A percentile compares a stretch with the other conserved stretches of the same genome.
Conservation (phyloP, 2,888 invertebrate species). For the Oscheius sp. region DNA sequence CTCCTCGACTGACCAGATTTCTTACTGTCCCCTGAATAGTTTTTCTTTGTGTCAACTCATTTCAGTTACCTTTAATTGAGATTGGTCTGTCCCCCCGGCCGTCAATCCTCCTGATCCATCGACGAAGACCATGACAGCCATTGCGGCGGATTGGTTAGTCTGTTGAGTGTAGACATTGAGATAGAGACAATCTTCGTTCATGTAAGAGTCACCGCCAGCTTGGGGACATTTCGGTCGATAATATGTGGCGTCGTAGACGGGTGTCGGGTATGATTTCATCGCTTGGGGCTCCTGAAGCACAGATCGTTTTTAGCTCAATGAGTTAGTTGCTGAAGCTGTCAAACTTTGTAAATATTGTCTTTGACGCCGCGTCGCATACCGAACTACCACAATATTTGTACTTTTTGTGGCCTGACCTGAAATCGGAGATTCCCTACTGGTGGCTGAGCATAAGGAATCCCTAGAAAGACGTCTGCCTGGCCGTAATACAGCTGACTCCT, state of each 20-base stretch:
- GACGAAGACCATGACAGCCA: slow-evolving; percentile 61
- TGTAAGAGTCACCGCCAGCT: slow-evolving; percentile 38
- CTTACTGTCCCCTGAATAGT: slow-evolving; percentile 14
- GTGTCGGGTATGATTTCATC: slow-evolving; percentile 34
- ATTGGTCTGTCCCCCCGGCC: slow-evolving; percentile 52
- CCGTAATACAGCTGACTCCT: slow-evolving; percentile 56
- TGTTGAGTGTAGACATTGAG: slow-evolving; percentile 61
- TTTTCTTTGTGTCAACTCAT: not conserved
- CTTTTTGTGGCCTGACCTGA: slow-evolving; percentile 34
- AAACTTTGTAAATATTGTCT: slow-evolving; percentile 29
- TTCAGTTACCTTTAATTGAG: slow-evolving; percentile 45
- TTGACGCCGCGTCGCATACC: slow-evolving; percentile 1
- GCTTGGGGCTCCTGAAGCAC: slow-evolving; percentile 20
- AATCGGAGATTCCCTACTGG: slow-evolving; percentile 58
- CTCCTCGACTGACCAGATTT: slow-evolving; percentile 56
- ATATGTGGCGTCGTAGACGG: slow-evolving; percentile 59
- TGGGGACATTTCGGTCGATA: slow-evolving; percentile 62
- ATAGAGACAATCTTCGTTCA: slow-evolving; percentile 64
- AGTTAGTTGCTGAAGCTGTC: slow-evolving; percentile 9
- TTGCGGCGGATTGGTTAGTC: slow-evolving; percentile 32
- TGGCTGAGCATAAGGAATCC: slow-evolving; percentile 62
- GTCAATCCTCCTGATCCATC: slow-evolving; percentile 56
- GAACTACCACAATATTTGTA: not conserved
- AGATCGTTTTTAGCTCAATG: not conserved
- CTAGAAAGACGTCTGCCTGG: slow-evolving; percentile 58